These are phyloP conservation scores for Hemibagrus guttatus DNA, from an alignment of 2,797 vertebrate species.

Conservation along the genomic window DNA sequence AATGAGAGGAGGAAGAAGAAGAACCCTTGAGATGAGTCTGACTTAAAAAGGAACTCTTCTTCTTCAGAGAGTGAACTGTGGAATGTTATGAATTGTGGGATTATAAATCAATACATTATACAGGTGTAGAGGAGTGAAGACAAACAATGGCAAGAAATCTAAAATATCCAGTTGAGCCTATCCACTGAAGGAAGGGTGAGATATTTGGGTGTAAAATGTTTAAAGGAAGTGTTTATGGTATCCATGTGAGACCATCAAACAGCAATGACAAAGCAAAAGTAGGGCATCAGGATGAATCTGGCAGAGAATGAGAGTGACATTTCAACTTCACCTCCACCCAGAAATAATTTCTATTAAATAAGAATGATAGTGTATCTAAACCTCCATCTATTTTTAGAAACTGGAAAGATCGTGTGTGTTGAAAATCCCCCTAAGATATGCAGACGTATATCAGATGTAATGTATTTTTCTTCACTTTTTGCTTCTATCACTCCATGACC, in stretches of 20 bases:
- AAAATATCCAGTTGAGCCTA: too few relatives aligned
- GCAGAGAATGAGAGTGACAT: not conserved
- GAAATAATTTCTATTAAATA: not conserved
- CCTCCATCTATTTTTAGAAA: not conserved
- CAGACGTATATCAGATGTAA: not conserved
- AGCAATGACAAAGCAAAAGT: not conserved
- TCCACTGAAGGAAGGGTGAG: not conserved
- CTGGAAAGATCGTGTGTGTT: not conserved
- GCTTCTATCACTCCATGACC: not conserved
- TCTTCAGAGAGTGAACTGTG: not conserved
- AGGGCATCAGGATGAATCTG: not conserved
- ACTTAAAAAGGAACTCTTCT: not conserved
- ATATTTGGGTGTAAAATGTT: not conserved
- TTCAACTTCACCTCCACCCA: not conserved
- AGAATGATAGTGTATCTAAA: not conserved
- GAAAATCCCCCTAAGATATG: slow-evolving; percentile 39
- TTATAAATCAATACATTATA: not conserved
- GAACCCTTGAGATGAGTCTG: not conserved
- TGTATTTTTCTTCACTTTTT: not conserved
- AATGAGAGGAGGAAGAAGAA: not conserved
- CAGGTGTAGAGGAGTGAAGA: not conserved
- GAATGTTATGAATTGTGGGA: not conserved
- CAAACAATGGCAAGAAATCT: not conserved
- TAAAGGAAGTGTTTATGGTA: not conserved
- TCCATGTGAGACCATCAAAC: not conserved